A percentile compares a stretch with the other conserved stretches of the same genome.
Evolutionary conservation across 2,888 invertebrate genomes (phyloP).

Genomic region (Dermolepida albohirtum): DNA sequence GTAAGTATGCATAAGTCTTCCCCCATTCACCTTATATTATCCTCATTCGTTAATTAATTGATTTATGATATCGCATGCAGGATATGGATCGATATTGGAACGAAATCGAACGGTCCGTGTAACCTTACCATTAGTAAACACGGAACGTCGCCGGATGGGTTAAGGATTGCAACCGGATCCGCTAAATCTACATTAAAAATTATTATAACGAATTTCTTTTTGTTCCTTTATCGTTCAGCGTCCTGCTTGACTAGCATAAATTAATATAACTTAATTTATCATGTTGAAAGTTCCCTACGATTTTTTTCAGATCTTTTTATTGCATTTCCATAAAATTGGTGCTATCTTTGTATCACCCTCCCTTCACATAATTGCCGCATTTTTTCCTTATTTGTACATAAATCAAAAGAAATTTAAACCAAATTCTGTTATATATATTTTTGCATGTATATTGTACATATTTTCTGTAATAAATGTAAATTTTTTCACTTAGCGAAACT

Average conservation of each 20-base stretch:
- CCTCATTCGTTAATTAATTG: slow-evolving; percentile 18
- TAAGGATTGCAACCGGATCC: no score
- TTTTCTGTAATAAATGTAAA: slow-evolving; percentile 41
- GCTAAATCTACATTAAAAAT: no score
- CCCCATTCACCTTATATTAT: slow-evolving; percentile 11
- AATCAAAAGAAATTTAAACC: slow-evolving; percentile 35
- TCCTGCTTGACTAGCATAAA: slow-evolving; percentile 16
- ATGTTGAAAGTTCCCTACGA: slow-evolving; percentile 19
- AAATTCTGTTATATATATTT: slow-evolving; percentile 24
- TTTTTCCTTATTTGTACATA: slow-evolving; percentile 33
- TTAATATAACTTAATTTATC: slow-evolving; percentile 7
- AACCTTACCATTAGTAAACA: background rate
- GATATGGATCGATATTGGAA: slow-evolving; percentile 15
- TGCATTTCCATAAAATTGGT: slow-evolving; percentile 29
- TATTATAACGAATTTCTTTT: background rate
- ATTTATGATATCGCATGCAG: slow-evolving; percentile 1
- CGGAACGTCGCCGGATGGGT: no score
- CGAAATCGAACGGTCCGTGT: no score
- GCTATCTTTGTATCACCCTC: slow-evolving; percentile 32
- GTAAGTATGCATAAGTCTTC: slow-evolving; percentile 49
- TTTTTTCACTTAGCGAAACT: slow-evolving; percentile 30
- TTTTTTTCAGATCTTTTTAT: slow-evolving; percentile 23
- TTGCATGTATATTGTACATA: slow-evolving; percentile 46
- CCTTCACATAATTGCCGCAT: slow-evolving; percentile 34
- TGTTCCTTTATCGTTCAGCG: slow-evolving; percentile 16